These are phyloP conservation scores for Pandion haliaetus DNA, from an alignment of 2,113 vertebrate species.

Conservation along the genomic window DNA sequence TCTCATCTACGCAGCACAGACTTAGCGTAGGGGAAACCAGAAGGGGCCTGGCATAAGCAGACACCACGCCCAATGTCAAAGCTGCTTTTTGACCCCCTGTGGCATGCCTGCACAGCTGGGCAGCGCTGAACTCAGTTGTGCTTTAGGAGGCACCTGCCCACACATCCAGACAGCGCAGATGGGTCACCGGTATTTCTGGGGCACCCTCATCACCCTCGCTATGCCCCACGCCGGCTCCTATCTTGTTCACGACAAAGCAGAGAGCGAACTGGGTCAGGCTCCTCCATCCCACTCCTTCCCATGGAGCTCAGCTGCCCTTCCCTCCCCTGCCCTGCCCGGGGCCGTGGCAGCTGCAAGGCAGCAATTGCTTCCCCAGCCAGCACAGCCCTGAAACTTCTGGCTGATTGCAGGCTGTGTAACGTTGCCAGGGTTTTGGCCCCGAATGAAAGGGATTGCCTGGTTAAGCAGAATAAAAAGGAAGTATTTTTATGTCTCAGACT, in stretches of 20 bases:
- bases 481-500: background rate
- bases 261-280: background rate
- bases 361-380: accelerated
- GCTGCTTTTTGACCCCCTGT: background rate
- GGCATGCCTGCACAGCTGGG: background rate
- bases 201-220: accelerated
- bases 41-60: background rate
- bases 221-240: too few species aligned
- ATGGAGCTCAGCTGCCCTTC: background rate
- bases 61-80: background rate
- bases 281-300: too few species aligned
- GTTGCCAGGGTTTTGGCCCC: background rate
- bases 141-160: background rate
- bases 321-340: background rate
- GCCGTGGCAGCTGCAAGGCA: accelerated
- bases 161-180: background rate
- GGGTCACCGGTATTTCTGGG: background rate
- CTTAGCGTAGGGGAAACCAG: background rate
- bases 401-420: background rate
- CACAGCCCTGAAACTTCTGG: background rate
- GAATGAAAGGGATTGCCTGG: background rate
- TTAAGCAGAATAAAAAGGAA: slow-evolving; percentile 19
- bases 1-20: background rate
- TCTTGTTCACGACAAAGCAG: background rate
- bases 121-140: background rate